Evolutionary conservation across 2,888 invertebrate species (phyloP).

Genomic region (Plebejus melissa): DNA sequence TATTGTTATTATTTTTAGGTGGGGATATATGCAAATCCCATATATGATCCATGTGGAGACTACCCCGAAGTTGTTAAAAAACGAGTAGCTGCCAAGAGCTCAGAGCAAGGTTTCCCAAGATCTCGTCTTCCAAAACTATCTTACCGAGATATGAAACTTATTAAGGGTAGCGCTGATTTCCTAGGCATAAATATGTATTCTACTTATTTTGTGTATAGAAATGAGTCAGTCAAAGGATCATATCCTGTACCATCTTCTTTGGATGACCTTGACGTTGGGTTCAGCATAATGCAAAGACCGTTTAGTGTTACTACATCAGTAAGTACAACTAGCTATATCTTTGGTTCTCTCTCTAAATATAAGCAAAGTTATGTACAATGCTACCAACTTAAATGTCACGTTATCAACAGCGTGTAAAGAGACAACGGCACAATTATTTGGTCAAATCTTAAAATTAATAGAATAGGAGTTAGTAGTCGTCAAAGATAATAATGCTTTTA

Average conservation of each 20-base stretch:
- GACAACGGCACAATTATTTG: not conserved
- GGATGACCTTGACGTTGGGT: not conserved
- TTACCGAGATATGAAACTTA: conserved; percentile 15
- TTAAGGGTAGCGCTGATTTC: conserved; percentile 60
- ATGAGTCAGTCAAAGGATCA: not conserved
- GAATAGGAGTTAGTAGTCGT: not conserved
- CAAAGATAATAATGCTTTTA: not conserved
- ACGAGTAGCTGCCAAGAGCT: not conserved
- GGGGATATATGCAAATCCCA: not conserved
- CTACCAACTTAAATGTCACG: too few relatives aligned
- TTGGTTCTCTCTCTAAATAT: not conserved
- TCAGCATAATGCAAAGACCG: not conserved
- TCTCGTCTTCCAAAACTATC: not conserved
- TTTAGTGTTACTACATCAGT: not conserved
- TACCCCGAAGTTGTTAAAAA: not conserved
- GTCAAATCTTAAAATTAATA: not conserved
- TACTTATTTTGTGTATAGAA: not conserved
- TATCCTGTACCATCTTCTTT: not conserved
- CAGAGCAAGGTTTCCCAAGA: not conserved
- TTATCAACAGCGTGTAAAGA: too few relatives aligned
- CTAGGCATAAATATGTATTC: not conserved
- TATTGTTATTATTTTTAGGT: not conserved
- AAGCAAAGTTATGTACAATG: not conserved
- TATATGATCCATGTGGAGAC: not conserved
- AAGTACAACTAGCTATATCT: not conserved